Conservation (phyloP, 2,888 invertebrate genomes). For the Idaea dimidiata region DNA sequence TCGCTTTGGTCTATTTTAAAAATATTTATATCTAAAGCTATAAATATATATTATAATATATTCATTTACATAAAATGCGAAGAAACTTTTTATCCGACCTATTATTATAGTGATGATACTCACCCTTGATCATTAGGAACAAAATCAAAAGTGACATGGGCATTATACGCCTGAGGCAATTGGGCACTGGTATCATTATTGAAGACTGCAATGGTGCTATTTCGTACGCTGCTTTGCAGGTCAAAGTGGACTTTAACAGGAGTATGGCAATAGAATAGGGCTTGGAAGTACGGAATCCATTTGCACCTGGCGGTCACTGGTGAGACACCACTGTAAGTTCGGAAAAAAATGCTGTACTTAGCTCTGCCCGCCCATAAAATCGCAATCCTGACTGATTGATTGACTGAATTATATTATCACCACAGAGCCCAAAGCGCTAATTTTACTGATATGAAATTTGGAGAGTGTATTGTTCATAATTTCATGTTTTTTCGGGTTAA, state of each 20-base stretch:
- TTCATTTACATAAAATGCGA: too few relatives aligned
- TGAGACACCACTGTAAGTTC: conserved; percentile 32
- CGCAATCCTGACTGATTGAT: too few relatives aligned
- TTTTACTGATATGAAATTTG: too few relatives aligned
- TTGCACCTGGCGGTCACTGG: conserved; percentile 48
- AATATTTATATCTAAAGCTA: too few relatives aligned
- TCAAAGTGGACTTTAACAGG: conserved; percentile 65
- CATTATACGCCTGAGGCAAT: conserved; percentile 55
- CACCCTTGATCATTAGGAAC: conserved; percentile 57
- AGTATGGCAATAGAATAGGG: conserved; percentile 59
- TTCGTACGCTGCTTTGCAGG: conserved; percentile 46
- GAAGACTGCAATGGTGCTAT: conserved; percentile 52
- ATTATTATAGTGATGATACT: conserved; percentile 24
- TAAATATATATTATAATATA: too few relatives aligned
- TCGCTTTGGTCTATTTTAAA: too few relatives aligned
- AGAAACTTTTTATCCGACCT: too few relatives aligned
- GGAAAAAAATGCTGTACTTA: neutral
- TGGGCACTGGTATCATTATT: conserved; percentile 57
- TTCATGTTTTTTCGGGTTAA: too few relatives aligned
- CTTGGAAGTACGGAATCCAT: conserved; percentile 70
- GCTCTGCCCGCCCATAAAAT: too few relatives aligned
- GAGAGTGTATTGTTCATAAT: too few relatives aligned
- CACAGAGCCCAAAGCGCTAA: too few relatives aligned
- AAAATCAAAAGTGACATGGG: conserved; percentile 60
- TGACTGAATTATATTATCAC: too few relatives aligned